Evolutionary conservation across 2,888 invertebrate species (phyloP), one percentile per base, ranked within the genome.

Genomic region (Clostera curtula): DNA sequence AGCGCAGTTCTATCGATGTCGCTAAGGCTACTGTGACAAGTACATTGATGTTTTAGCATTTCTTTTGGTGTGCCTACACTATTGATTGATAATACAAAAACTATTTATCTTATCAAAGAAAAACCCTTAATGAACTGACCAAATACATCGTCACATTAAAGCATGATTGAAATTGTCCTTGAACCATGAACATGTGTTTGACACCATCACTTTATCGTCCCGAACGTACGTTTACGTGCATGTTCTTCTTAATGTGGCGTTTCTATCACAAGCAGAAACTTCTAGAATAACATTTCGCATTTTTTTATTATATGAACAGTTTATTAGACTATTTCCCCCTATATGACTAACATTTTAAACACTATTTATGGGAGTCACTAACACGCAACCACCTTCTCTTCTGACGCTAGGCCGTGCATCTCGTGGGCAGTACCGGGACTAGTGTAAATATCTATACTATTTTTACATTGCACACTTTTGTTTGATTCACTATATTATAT

Each of bases 361-460:
- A n/a, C n/a, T n/a, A n/a, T n/a, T n/a, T 26, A 20, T 9, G 19
- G 28, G 22, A 34, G 40, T 69, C 73, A 76, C 75, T 80, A 76
- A 80, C 71, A 65, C 62, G 46, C 55, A 64, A 58, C 70, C 74
- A 76, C 77, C n/a, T 77, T 74, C 64, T 73, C 57, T 65, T 39
- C 60, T 61, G 56, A 63, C 65, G 79, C 85, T 89, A 94, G 93
- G 93, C 93, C 85, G 92, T 93, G 93, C 93, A 92, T 89, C 91
- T 93, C 73, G 93, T 93, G 93, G 93, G 93, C 87, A 90, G 92
- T 88, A 90, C 90, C 85, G 92, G 93, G 88, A 88, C 90, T 85
- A 90, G 91, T 90, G 93, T 93, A 93, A 93, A 90, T 93, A 93
- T 91, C 58, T 60, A 49, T 45, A 57, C 49, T 59, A 49, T 73